Evolutionary conservation across 2,797 vertebrate species (phyloP).

Genomic region (Triplophysa yarkandensis): DNA sequence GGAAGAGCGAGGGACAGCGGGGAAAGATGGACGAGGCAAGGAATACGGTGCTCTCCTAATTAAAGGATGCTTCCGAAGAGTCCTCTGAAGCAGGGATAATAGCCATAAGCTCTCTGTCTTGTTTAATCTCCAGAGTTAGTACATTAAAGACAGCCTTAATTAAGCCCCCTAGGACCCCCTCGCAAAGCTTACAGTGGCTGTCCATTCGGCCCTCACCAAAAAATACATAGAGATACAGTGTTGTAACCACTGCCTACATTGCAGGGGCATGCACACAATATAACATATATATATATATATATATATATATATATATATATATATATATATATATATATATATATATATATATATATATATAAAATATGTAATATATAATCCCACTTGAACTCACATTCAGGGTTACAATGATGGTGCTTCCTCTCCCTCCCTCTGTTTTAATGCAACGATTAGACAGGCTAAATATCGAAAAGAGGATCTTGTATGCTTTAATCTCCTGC

Average conservation of each 20-base stretch:
- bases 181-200: constrained; percentile 26
- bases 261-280: not conserved
- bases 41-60: constrained; percentile 55
- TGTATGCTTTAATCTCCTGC: constrained; percentile 53
- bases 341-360: too few relatives aligned
- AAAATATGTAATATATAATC: too few relatives aligned
- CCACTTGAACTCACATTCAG: not conserved
- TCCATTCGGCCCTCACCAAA: constrained; percentile 3
- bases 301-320: too few relatives aligned
- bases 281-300: too few relatives aligned
- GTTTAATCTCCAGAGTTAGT: constrained; percentile 61
- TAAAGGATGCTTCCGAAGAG: constrained; percentile 56
- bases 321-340: too few relatives aligned
- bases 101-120: constrained; percentile 53
- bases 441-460: constrained; percentile 64
- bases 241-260: not conserved
- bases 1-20: constrained; percentile 21
- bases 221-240: not conserved
- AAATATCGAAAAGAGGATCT: constrained; percentile 65
- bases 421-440: constrained; percentile 45
- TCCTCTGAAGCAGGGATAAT: constrained; percentile 56
- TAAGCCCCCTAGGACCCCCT: constrained; percentile 56
- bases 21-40: constrained; percentile 38
- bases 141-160: constrained; percentile 62
- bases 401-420: not conserved